Conservation (phyloP, 2,797 vertebrate species). For the Carduelis carduelis region DNA sequence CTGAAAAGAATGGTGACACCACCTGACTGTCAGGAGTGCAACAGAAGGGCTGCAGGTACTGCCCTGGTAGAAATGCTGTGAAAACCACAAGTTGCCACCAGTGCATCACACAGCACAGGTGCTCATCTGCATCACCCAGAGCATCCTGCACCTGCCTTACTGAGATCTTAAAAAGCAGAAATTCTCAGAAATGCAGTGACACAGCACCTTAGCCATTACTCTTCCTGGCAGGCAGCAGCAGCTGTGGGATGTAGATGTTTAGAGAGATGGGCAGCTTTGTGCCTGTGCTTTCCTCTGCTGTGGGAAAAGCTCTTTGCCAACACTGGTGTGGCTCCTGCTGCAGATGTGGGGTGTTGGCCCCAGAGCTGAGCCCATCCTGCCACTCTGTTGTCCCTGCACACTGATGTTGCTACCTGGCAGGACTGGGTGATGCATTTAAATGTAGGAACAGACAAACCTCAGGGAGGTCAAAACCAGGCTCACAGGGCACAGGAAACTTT, state of each 20-base stretch:
- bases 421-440: not conserved
- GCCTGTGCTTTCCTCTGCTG: not conserved
- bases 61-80: not conserved
- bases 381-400: not conserved
- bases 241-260: rapidly evolving
- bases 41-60: not conserved
- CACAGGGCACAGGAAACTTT: not conserved
- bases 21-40: not conserved
- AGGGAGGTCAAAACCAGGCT: not conserved
- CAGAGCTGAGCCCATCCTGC: not conserved
- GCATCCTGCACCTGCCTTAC: not conserved
- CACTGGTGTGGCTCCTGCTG: rapidly evolving
- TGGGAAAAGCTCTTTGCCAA: not conserved
- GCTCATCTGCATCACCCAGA: not conserved
- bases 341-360: rapidly evolving
- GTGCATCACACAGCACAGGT: rapidly evolving
- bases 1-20: not conserved
- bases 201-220: not conserved
- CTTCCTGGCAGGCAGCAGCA: not conserved
- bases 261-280: not conserved
- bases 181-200: not conserved
- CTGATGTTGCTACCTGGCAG: not conserved
- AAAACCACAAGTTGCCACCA: not conserved
- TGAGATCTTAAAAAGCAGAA: not conserved
- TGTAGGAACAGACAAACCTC: not conserved